These are phyloP conservation scores for Calyptomena viridis DNA, from an alignment of 2,113 vertebrate species.

Conservation along the genomic window DNA sequence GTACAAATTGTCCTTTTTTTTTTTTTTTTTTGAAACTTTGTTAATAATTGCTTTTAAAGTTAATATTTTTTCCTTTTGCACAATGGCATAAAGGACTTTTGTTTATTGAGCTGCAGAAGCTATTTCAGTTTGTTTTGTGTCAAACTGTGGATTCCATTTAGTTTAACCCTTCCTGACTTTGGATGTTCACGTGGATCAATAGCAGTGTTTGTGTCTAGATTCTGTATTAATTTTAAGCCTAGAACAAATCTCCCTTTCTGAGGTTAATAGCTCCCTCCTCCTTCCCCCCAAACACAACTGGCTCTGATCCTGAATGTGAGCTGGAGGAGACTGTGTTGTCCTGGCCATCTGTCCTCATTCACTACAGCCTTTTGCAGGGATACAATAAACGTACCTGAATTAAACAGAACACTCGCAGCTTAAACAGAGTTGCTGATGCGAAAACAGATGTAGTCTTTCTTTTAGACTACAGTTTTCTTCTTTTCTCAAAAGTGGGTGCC, in stretches of 20 bases:
- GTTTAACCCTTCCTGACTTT: not conserved
- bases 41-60: not conserved
- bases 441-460: not conserved
- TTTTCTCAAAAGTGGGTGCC: not conserved
- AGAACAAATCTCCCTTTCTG: not conserved
- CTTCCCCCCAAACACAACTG: not conserved
- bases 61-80: not conserved
- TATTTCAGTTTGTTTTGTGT: not conserved
- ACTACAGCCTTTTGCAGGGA: not conserved
- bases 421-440: not conserved
- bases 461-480: not conserved
- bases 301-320: not conserved
- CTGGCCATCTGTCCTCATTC: not conserved
- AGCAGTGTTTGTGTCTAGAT: not conserved
- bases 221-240: not conserved
- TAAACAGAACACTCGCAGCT: not conserved
- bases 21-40: not conserved
- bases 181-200: rapidly evolving
- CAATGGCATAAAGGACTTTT: not conserved
- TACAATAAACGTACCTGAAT: not conserved
- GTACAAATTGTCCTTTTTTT: not conserved
- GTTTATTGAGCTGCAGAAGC: not conserved
- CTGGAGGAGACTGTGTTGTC: not conserved
- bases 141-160: not conserved
- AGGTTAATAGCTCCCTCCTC: not conserved